Evolutionary conservation across 2,888 invertebrate species (phyloP), one percentile per base, ranked within the genome.

Genomic region (Apotomis capreana): DNA sequence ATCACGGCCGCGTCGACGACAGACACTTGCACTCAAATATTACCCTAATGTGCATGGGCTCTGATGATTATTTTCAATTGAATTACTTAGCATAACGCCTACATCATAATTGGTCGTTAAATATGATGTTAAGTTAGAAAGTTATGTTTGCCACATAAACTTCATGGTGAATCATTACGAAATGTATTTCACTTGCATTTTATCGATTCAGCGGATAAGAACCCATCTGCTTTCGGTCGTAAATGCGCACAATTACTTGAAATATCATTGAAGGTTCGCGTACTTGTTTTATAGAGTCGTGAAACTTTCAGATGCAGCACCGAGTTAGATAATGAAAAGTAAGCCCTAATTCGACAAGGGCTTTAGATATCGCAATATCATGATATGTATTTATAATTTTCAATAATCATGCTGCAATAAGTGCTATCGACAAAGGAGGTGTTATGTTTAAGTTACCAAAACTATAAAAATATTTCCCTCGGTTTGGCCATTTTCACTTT

Each of bases 11-110:
- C 26, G 26, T 26, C 26, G 26, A 26, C 26, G 26, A 26, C 26
- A 26, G 26, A 49, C 49, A 13, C 37, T 26, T 26, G 40, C 15
- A 46, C 15, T 13, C 49, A 13, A 65, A 65, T 65, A 64, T 74
- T 77, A 78, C 79, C 79, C 79, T 82, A 82, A 80, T 82, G 81
- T 80, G 78, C 70, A 72, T 82, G 77, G 76, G 74, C 74, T 73
- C 78, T 84, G 84, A 87, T 85, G 79, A 81, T 76, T 79, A 78
- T 80, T 84, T 81, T 77, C 72, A 74, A 74, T 77, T 83, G 84
- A 83, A 86, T 86, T 85, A 77, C 78, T 60, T 59, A 63, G 62
- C 70, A 58, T 61, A 75, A 77, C 76, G 74, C 79, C 54, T 46
- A 46, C 74, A 72, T 69, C 77, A 78, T 78, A 77, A 78, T 74